Evolutionary conservation across 2,888 invertebrate species (phyloP), one percentile per base, ranked within the genome.

Genomic region (Papilio demoleus): DNA sequence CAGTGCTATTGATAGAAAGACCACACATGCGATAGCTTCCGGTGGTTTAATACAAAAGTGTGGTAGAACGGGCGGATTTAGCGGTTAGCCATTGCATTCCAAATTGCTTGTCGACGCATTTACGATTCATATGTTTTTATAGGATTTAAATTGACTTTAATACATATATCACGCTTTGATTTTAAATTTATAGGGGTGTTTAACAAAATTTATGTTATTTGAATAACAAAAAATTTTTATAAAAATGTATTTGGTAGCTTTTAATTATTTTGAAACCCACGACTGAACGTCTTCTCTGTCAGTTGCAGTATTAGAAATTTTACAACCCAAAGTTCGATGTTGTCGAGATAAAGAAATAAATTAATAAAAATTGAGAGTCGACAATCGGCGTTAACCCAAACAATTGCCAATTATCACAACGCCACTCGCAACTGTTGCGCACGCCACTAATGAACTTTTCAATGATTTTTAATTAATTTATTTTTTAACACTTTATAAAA

Each of bases 351-450:
- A n/a, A n/a, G n/a, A n/a, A n/a, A n/a, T n/a, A n/a, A 53, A 11
- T 53, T 8, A 27, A 53, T 27, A 53, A 53, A 27, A 24, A 22
- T 0, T 6, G 11, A 50, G 50, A 50, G 50, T 14, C 53, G 24
- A 24, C 50, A 27, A 53, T 24, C 53, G 53, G 53, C 53, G 27
- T 27, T 53, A 53, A 53, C 14, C n/a, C 53, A 50, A 50, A 50
- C 50, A 27, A n/a, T n/a, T 53, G 53, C 53, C 53, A 53, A 53
- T 53, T 53, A 27, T 27, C 27, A 53, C 53, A 53, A 53, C 42
- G n/a, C 42, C 2, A 53, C 53, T 53, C 27, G 53, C 53, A 53
- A 53, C 27, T n/a, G 47, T 22, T 47, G 53, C 27, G n/a, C 27
- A 27, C 53, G 14, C 53, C 27, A 4, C 27, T 27, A 27, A 53